phyloP scores from a whole-genome alignment of 1,140 invertebrate species.

The Venturia canescens region DNA sequence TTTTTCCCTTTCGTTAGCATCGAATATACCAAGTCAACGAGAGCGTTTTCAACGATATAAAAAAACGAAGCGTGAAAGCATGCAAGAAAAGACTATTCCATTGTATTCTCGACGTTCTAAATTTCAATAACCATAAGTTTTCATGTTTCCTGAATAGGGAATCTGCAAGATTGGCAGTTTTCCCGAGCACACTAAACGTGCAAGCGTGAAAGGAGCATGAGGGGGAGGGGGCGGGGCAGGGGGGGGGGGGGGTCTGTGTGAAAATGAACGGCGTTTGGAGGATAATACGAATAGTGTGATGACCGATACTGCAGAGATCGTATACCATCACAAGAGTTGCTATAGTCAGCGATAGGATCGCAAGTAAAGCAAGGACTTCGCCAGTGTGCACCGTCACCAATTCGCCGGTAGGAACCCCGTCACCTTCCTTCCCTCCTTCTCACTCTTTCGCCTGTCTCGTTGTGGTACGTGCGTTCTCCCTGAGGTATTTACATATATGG shows the following conservation, averaged over 20 bases:
- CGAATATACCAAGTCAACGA: too few species aligned
- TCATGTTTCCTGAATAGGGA: too few species aligned
- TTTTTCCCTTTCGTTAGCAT: too few species aligned
- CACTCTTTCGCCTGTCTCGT: conserved; percentile 50
- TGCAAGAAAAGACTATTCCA: too few species aligned
- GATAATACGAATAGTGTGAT: conserved; percentile 20
- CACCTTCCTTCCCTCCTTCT: conserved; percentile 30
- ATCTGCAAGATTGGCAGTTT: too few species aligned
- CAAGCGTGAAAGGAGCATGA: too few species aligned
- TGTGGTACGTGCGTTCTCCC: conserved; percentile 67
- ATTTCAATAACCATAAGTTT: too few species aligned
- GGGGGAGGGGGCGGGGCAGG: too few species aligned
- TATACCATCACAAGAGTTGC: conserved; percentile 11
- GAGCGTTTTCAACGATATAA: too few species aligned
- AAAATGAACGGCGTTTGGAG: not conserved
- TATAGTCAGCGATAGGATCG: conserved; percentile 9
- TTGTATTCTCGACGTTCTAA: too few species aligned
- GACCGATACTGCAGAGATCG: not conserved
- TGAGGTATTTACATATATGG: conserved; percentile 76
- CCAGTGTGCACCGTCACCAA: conserved; percentile 10
- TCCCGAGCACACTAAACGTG: too few species aligned
- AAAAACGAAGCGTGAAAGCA: too few species aligned
- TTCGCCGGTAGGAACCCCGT: conserved; percentile 51
- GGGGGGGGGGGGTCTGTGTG: not conserved
- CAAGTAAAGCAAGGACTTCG: conserved; percentile 6